Percentiles rank a stretch among this genome's conserved stretches.
These are phyloP conservation scores for Gortyna flavago DNA, from an alignment of 2,888 invertebrate genomes.

Conservation along the genomic window DNA sequence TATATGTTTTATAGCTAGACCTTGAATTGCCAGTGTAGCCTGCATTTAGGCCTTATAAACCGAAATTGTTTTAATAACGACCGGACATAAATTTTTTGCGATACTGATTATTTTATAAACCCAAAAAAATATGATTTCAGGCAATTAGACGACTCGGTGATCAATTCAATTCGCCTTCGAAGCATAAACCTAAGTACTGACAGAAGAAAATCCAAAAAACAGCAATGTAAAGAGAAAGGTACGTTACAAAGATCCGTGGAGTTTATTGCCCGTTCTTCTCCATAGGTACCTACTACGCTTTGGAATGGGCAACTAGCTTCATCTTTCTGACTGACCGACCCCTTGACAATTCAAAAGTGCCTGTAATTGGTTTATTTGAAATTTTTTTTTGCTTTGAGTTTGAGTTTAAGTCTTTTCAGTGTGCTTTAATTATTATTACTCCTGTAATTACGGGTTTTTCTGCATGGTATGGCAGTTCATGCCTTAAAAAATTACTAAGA, in stretches of 20 bases:
- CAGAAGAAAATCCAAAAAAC: conserved; percentile 93
- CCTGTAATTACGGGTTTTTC: conserved; percentile 37
- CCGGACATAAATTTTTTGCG: neutral
- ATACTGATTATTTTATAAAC: neutral
- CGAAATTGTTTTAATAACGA: neutral
- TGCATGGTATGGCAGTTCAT: conserved; percentile 64
- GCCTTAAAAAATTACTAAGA: conserved; percentile 48
- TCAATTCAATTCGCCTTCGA: conserved; percentile 92
- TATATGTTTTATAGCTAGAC: neutral
- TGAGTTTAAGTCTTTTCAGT: conserved; percentile 37
- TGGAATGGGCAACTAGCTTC: no score
- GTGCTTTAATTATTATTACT: conserved; percentile 52
- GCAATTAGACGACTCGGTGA: conserved; percentile 92
- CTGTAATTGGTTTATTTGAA: no score
- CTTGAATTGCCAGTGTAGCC: neutral
- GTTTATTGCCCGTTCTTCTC: no score
- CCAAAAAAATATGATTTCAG: conserved; percentile 74
- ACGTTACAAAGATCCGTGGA: conserved; percentile 66
- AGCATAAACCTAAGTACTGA: conserved; percentile 89
- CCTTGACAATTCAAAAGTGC: no score
- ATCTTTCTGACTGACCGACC: no score
- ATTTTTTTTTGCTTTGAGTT: no score
- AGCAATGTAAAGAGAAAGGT: conserved; percentile 93
- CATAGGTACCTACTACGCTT: no score
- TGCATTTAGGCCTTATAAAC: neutral